Evolutionary conservation across 2,797 vertebrate genomes (phyloP).

Genomic region (Capromys pilorides): DNA sequence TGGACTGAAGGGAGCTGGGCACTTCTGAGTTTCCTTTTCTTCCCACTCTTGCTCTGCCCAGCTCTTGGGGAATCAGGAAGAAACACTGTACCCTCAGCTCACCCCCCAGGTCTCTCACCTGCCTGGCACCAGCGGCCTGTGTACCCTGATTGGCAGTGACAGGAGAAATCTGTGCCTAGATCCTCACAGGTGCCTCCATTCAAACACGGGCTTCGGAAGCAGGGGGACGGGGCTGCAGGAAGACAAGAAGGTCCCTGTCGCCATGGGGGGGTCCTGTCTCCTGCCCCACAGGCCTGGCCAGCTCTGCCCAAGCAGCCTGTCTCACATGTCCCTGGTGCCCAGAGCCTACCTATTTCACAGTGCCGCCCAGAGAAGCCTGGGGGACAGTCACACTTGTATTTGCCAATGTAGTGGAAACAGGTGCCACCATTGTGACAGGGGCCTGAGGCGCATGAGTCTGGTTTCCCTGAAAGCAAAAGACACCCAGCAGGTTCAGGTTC

Average conservation of each 20-base stretch:
- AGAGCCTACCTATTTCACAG: constrained; percentile 90
- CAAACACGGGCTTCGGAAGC: constrained; percentile 84
- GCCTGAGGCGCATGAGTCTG: constrained; percentile 95
- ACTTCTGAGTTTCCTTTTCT: background rate
- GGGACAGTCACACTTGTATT: constrained; percentile 98
- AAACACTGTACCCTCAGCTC: background rate
- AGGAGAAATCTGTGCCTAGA: constrained; percentile 78
- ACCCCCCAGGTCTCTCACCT: constrained; percentile 75
- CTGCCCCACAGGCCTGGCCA: background rate
- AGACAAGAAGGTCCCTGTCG: background rate
- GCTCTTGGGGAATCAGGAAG: background rate
- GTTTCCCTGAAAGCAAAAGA: constrained; percentile 90
- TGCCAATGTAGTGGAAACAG: constrained; percentile 99
- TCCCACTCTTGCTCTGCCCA: too few species aligned
- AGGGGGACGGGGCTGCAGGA: constrained; percentile 82
- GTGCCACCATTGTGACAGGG: constrained; percentile 97
- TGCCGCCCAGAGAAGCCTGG: constrained; percentile 91
- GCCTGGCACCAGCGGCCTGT: constrained; percentile 85
- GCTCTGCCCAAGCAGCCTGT: too few species aligned
- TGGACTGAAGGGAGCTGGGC: background rate
- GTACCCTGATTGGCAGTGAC: constrained; percentile 82
- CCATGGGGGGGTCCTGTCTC: accelerated
- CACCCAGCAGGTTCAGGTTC: background rate
- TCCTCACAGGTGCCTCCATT: constrained; percentile 85
- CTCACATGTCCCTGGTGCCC: background rate